Evolutionary conservation across 2,888 invertebrate genomes (phyloP).

Genomic region (Drosophila lacicola): DNA sequence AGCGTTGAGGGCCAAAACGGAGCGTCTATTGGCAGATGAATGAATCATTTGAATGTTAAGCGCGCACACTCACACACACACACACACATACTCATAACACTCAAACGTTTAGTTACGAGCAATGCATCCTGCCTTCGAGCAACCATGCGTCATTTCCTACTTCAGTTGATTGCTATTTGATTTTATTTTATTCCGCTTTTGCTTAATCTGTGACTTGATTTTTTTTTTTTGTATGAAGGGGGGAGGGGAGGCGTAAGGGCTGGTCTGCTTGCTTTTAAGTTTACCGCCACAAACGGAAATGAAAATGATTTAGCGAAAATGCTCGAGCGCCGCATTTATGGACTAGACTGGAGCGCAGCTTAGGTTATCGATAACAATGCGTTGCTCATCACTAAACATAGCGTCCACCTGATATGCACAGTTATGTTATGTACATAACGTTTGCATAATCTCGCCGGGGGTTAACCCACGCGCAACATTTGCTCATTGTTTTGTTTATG

Average conservation of each 20-base stretch:
- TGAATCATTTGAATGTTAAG: constrained; percentile 37
- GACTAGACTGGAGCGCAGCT: neutral
- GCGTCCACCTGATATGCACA: constrained; percentile 9
- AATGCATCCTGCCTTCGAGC: constrained; percentile 36
- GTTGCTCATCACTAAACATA: neutral
- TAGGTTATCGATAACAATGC: constrained; percentile 18
- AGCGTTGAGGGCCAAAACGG: constrained; percentile 18
- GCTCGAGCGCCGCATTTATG: constrained; percentile 7
- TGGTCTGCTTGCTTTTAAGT: constrained; percentile 26
- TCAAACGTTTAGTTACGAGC: constrained; percentile 2
- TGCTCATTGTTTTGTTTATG: constrained; percentile 55
- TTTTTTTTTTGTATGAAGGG: neutral
- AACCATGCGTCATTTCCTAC: constrained; percentile 58
- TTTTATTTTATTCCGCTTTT: constrained; percentile 31
- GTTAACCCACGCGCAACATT: constrained; percentile 49
- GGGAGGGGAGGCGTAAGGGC: neutral
- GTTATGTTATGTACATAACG: constrained; percentile 10
- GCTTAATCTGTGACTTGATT: constrained; percentile 26
- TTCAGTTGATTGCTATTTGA: constrained; percentile 39
- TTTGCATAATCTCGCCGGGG: constrained; percentile 29
- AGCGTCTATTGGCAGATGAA: constrained; percentile 29
- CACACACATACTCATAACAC: neutral
- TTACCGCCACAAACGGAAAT: constrained; percentile 51
- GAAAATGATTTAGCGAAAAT: constrained; percentile 59
- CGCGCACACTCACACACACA: neutral